Evolutionary conservation across 1,140 invertebrate species (phyloP), one percentile per base, ranked within the genome.

Genomic region (Chionoecetes opilio): DNA sequence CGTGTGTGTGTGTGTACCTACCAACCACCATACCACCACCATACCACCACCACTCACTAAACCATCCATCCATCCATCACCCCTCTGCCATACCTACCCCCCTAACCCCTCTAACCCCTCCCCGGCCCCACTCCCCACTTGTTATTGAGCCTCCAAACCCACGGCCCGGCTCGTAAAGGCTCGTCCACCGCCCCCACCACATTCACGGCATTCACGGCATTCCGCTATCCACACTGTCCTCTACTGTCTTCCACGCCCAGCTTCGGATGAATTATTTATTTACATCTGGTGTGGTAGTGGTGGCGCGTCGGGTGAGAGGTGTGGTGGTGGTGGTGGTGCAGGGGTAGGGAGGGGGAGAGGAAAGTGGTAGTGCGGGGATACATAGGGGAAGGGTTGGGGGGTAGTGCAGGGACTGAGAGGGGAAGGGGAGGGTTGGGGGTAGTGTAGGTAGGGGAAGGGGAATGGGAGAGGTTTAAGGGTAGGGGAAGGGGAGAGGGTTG

Each of bases 121-220:
- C n/a, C 63, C 63, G n/a, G 63, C 63, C 63, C 63, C 21, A 17
- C 21, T 26, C 63, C n/a, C n/a, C 63, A 26, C 63, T 75, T 75
- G 63, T 75, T 75, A 75, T 75, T 75, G 63, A 75, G 63, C 63
- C 63, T 75, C 63, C 21, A 75, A 26, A 75, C 63, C 63, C 63
- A 26, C 63, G 63, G 63, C 63, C 63, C 63, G 63, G 63, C 63
- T 75, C 63, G 63, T 75, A 75, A 75, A 75, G 63, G 63, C 63
- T 75, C 63, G 63, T 26, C 26, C 63, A 26, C 63, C 63, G 63
- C 63, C 63, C 63, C 21, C 63, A n/a, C 63, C 21, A 75, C 63
- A 75, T 75, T 75, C 63, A n/a, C 63, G 63, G 63, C 63, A 75
- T 75, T 75, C 63, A 75, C 63, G 21, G 63, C 63, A 75, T 75